Evolutionary conservation across 2,888 invertebrate species (phyloP), one percentile per base, ranked within the genome.

Genomic region (Oligia fasciuncula): DNA sequence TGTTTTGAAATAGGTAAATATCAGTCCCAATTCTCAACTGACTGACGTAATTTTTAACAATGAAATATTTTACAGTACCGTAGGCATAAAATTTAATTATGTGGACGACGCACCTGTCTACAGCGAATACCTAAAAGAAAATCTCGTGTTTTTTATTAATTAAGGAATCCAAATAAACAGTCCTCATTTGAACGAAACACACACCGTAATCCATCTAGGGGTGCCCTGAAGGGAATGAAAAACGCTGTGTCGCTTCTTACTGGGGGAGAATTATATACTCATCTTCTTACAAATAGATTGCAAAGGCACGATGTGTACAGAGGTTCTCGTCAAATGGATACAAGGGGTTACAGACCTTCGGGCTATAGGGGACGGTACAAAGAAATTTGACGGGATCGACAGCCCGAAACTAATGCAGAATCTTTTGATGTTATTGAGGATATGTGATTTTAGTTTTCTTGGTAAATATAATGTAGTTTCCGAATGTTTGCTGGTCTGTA

Each of bases 261-360:
- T 90, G 91, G 93, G 94, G 94, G 93, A 92, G 92, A 95, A 95
- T 96, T 95, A 95, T 95, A 93, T 94, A 95, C 94, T 95, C 95
- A 94, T 95, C 93, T 94, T 91, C 91, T 92, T 93, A 95, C 95
- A 96, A 96, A 96, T 96, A 95, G 94, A 95, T 95, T 93, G 93
- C 94, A 93, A 94, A 95, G 94, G 92, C 93, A 90, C 91, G 91
- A 93, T 91, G 93, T 93, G 90, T 89, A 90, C 85, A 80, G 91
- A 90, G 84, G 79, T 70, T 79, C 91, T 94, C 93, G 94, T 95
- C 95, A 95, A 95, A 95, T 91, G 90, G 88, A 93, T 92, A 91
- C 91, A 91, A 91, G 92, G 92, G 93, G 90, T 89, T 88, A 85
- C 70, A 78, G 79, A 85, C 89, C 92, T 91, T 87, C 84, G 77